phyloP scores from a whole-genome alignment of 2,888 invertebrate species.

The Sarcophaga carnaria region DNA sequence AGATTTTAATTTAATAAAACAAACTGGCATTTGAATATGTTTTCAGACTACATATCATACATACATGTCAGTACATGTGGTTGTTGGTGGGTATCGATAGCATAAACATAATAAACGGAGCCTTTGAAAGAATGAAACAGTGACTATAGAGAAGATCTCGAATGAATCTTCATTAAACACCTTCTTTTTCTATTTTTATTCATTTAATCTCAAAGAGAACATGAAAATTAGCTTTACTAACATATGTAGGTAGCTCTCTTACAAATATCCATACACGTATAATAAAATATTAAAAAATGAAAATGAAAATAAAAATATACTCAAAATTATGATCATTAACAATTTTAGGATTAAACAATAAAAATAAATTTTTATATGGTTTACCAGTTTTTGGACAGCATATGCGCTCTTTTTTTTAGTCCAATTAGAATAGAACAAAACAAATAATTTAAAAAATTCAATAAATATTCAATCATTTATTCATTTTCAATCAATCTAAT shows the following conservation, averaged over 20 bases:
- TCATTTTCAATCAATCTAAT: constrained; percentile 25
- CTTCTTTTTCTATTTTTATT: constrained; percentile 15
- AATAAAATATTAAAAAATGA: constrained; percentile 4
- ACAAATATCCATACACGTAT: not conserved
- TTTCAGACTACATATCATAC: no score
- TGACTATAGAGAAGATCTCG: not conserved
- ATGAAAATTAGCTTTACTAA: not conserved
- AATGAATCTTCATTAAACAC: not conserved
- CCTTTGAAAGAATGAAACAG: not conserved
- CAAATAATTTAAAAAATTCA: constrained; percentile 32
- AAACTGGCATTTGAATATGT: no score
- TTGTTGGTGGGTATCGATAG: no score
- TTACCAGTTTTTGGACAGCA: constrained; percentile 41
- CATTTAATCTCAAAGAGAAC: constrained; percentile 39
- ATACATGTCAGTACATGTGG: no score
- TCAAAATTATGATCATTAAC: constrained; percentile 23
- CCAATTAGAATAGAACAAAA: constrained; percentile 39
- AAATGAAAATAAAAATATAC: not conserved
- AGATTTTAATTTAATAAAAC: no score
- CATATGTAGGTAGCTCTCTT: not conserved
- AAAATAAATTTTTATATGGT: not conserved
- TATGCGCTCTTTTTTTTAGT: constrained; percentile 24
- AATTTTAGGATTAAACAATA: constrained; percentile 8
- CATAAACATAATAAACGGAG: not conserved
- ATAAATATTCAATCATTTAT: not conserved